Base-by-base conservation (phyloP, 1,140 invertebrate species). In the Carposina sasakii region DNA sequence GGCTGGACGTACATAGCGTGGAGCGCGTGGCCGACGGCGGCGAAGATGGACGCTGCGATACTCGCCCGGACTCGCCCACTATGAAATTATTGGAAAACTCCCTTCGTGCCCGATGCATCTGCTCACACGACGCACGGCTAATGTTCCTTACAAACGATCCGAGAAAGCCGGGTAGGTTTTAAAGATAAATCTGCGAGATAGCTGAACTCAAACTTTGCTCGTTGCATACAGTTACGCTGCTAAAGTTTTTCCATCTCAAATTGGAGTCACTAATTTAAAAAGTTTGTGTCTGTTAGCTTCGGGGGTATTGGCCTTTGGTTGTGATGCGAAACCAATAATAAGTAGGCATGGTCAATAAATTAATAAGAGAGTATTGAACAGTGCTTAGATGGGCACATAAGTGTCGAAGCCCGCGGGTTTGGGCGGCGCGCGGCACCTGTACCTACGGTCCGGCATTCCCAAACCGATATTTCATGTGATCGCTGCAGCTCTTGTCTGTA, bases 381-480 rank as follows among this genome's bases (percentile, higher is more conserved):
- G 26, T 34, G 48, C 41, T 48, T 41, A 55, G 48, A 39, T 28
- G 46, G 52, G 53, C 49, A 57, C 49, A 33, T 58, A 63, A 71
- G 71, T 71, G 71, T 67, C 51, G 53, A 58, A 47, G 70, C 73
- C 74, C 47, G 61, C 39, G 76, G 76, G 45, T 50, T n/a, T 54
- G 63, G 76, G 76, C 75, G 75, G 71, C 43, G 36, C 69, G 49
- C 60, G 67, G 61, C 76, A 82, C 76, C 76, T 81, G 74, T 75
- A 57, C 62, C 13, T 34, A 20, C 5, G 55, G 39, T 53, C 46
- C 60, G 62, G 73, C 63, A 67, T 57, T 62, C 65, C 69, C 67
- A 73, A 76, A 76, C 67, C 76, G 70, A 81, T 83, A 83, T 73
- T 74, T 83, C 75, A 78, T 74, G 64, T 73, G 75, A 71, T 67